These are phyloP conservation scores for Arnoldichthys spilopterus DNA, from an alignment of 2,797 vertebrate genomes.

Conservation along the genomic window DNA sequence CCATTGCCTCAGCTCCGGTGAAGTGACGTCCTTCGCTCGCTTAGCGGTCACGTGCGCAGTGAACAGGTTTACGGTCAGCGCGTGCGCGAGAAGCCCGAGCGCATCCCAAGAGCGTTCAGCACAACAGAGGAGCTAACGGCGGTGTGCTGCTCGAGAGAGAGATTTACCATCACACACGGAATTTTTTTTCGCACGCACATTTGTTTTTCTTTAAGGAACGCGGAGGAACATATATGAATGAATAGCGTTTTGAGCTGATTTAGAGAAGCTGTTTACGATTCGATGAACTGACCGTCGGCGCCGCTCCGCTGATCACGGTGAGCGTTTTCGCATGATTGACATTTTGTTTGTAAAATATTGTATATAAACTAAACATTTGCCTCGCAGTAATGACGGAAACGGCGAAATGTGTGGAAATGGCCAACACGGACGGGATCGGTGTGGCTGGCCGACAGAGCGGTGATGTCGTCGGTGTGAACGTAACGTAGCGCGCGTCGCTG, in stretches of 20 bases:
- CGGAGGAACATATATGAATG: no score
- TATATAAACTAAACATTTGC: not conserved
- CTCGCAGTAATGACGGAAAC: not conserved
- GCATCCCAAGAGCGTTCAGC: not conserved
- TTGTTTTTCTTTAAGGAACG: no score
- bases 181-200: not conserved
- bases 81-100: not conserved
- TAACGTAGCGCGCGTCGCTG: slow-evolving; percentile 2
- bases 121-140: not conserved
- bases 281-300: slow-evolving; percentile 32
- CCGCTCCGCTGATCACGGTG: slow-evolving; percentile 50
- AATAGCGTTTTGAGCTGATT: slow-evolving; percentile 6
- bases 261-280: slow-evolving; percentile 19
- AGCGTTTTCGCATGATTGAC: slow-evolving; percentile 14
- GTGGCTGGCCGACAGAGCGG: not conserved
- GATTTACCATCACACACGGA: not conserved
- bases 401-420: not conserved
- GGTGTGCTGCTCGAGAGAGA: not conserved
- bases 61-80: not conserved
- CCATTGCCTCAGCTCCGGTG: not conserved
- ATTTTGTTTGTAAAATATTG: not conserved
- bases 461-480: not conserved
- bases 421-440: not conserved
- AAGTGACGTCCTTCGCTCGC: not conserved
- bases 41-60: not conserved